Conservation (phyloP, 2,888 invertebrate species). For the Schizaphis graminum region DNA sequence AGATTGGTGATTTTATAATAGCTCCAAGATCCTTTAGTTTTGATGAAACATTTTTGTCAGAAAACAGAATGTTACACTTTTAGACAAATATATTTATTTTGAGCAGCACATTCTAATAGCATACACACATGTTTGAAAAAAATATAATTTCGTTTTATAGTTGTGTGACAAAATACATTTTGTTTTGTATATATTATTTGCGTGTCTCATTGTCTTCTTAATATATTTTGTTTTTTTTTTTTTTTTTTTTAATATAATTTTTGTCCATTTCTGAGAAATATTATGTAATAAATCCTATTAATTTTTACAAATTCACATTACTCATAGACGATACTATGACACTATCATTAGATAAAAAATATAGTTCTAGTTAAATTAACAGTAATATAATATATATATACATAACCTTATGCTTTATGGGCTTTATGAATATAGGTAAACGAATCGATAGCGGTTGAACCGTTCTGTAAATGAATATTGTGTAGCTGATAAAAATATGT, state of each 20-base stretch:
- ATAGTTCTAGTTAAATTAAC: background rate
- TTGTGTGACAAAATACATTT: background rate
- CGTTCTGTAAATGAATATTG: background rate
- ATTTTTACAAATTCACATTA: background rate
- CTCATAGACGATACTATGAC: background rate
- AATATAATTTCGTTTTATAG: background rate
- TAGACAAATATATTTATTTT: too few species aligned
- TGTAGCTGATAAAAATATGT: background rate
- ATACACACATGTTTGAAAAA: background rate
- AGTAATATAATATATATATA: background rate
- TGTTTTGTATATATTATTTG: background rate
- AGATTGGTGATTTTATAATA: background rate
- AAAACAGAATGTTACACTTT: background rate
- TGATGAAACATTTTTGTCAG: background rate
- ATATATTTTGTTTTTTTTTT: background rate
- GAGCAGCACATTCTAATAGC: too few species aligned
- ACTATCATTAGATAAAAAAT: background rate
- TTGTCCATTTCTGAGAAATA: background rate
- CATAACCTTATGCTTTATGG: background rate
- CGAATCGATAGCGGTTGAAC: background rate
- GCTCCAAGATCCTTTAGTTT: background rate
- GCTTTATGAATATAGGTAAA: background rate
- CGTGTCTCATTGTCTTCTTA: background rate
- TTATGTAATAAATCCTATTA: background rate
- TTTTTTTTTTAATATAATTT: background rate